Conservation (phyloP, 1,140 invertebrate species). For the Hirudo medicinalis region DNA sequence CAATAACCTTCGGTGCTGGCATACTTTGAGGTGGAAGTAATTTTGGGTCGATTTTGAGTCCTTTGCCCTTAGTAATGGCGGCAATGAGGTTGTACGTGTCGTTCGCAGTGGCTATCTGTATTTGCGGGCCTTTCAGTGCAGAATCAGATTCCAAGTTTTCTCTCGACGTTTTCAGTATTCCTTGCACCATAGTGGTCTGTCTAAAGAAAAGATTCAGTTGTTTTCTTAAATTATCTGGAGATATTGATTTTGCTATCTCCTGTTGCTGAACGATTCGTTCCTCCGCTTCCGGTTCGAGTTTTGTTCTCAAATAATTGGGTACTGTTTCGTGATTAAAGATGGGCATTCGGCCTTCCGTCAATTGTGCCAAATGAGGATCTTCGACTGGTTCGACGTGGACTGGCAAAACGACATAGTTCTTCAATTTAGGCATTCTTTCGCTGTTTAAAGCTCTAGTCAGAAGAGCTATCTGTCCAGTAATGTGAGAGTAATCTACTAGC, state of each 20-base stretch:
- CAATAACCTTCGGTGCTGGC: no score
- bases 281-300: slow-evolving; percentile 67
- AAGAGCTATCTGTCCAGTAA: slow-evolving; percentile 77
- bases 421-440: slow-evolving; percentile 68
- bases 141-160: slow-evolving; percentile 90
- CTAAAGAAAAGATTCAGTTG: slow-evolving; percentile 80
- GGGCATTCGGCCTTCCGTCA: slow-evolving; percentile 43
- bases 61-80: slow-evolving; percentile 76
- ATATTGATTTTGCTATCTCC: slow-evolving; percentile 59
- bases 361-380: slow-evolving; percentile 62
- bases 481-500: slow-evolving; percentile 78
- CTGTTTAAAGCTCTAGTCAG: slow-evolving; percentile 72
- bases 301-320: slow-evolving; percentile 82
- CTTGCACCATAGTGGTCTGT: slow-evolving; percentile 74
- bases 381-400: slow-evolving; percentile 70
- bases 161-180: slow-evolving; percentile 70
- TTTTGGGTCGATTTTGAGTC: slow-evolving; percentile 46
- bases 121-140: slow-evolving; percentile 53
- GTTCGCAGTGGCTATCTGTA: slow-evolving; percentile 65
- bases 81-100: slow-evolving; percentile 77
- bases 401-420: slow-evolving; percentile 72
- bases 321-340: slow-evolving; percentile 56
- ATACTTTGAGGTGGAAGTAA: no score
- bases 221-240: slow-evolving; percentile 56
- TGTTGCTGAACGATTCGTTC: slow-evolving; percentile 60